Base-by-base conservation (phyloP, 2,888 invertebrate species). In the Drosophila subsilvestris region DNA sequence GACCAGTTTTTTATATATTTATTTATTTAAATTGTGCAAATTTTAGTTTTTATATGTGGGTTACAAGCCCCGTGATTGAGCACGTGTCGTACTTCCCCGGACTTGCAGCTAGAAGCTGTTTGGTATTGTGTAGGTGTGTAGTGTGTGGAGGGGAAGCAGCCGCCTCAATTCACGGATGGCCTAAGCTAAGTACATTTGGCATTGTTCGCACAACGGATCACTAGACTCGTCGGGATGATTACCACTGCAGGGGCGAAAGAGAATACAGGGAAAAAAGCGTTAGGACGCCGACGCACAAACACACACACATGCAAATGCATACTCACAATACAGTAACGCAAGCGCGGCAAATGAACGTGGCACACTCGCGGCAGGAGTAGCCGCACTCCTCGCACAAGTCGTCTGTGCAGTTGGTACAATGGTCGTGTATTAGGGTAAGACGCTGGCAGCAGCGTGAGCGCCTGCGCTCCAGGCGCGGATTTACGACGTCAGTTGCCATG, bases 281-380 rank as follows among this genome's bases (percentile, higher is more conserved):
- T 18, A 3, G 12, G 1, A 5, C n/a, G 7, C n/a, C 14, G 14
- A 2, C 6, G 14, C n/a, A 12, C 37, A n/a, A 37, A 37, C 2
- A 2, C n/a, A 37, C 37, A 32, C 22, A 17, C 6, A 8, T 37
- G 2, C 6, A 14, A 2, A 37, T 43, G 44, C 2, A 14, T 10
- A 89, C 90, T 82, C 69, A 90, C 90, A 90, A 90, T 25, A 89
- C 17, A 7, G 80, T 78, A 1, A 90, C 89, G 62, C 90, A 90
- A 4, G 78, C 74, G 60, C 79, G 86, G 60, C 90, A 90, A 4
- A 90, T 72, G 20, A 89, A 90, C 0, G 71, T 51, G 0, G 51
- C 66, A 70, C 90, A 90, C 14, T 90, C 90, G 1, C 60, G 44
- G 53, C 90, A 90, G 1, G 90, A 90, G 54, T 82, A 89, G 1